Conservation (phyloP, 1,140 invertebrate genomes). For the Pantala flavescens region DNA sequence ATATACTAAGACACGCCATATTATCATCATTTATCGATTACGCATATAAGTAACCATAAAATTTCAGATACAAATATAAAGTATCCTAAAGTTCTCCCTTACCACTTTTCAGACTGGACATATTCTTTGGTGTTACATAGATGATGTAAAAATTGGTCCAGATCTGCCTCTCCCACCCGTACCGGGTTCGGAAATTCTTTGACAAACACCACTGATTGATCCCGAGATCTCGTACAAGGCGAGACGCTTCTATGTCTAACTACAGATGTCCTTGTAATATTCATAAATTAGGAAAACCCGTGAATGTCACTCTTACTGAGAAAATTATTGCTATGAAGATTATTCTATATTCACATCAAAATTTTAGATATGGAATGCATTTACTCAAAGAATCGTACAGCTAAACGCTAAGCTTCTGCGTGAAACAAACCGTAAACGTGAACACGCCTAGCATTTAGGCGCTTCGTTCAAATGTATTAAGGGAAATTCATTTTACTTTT, state of each 20-base stretch:
- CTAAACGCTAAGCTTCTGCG: no score
- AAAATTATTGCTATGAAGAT: no score
- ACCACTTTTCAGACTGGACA: conserved; percentile 4
- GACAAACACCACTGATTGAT: conserved; percentile 9
- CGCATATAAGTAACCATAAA: not conserved
- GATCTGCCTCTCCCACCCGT: not conserved
- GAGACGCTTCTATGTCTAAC: not conserved
- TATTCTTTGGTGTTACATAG: conserved; percentile 7
- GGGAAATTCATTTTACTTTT: no score
- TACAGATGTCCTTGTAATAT: conserved; percentile 10
- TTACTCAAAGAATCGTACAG: no score
- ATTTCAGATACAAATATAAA: not conserved
- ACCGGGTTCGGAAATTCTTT: conserved; percentile 4
- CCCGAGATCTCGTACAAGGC: conserved; percentile 1
- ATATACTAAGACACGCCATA: conserved; percentile 9
- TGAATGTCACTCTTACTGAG: no score
- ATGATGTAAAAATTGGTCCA: conserved; percentile 1
- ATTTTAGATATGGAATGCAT: no score
- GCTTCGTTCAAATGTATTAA: no score
- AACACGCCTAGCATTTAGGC: no score
- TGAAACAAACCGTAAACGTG: no score
- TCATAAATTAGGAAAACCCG: not conserved
- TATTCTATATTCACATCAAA: no score
- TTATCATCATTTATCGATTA: conserved; percentile 10
- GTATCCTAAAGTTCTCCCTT: not conserved